phyloP scores from a whole-genome alignment of 2,797 vertebrate genomes.

The Sphenodon punctatus region DNA sequence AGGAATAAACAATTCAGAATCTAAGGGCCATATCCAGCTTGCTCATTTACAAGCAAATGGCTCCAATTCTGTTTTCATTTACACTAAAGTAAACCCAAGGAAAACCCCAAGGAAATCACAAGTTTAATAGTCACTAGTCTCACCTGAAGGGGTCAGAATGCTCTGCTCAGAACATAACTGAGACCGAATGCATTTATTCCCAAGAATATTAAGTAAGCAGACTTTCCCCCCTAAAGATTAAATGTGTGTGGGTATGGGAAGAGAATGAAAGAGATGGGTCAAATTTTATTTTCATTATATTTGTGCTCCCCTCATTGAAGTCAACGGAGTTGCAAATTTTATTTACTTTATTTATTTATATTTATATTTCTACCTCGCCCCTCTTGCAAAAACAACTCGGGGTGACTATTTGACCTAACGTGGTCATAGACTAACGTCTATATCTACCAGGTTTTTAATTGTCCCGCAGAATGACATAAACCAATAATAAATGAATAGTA shows the following conservation, averaged over 20 bases:
- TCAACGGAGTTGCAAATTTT: no score
- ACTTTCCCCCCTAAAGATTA: conserved; percentile 54
- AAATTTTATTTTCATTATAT: conserved; percentile 58
- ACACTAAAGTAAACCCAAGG: neutral
- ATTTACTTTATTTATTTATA: no score
- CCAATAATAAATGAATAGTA: conserved; percentile 63
- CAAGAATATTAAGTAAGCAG: conserved; percentile 18
- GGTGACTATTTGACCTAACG: conserved; percentile 59
- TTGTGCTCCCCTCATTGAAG: conserved; percentile 20
- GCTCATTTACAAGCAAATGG: neutral
- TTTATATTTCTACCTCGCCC: no score
- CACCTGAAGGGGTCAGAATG: no score
- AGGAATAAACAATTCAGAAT: neutral
- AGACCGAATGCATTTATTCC: conserved; percentile 47
- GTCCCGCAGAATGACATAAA: conserved; percentile 47
- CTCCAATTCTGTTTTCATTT: neutral
- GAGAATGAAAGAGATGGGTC: conserved; percentile 49
- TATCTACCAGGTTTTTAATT: conserved; percentile 56
- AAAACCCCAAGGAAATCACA: conserved; percentile 22
- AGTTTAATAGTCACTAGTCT: no score
- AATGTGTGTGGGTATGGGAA: conserved; percentile 59
- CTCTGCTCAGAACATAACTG: conserved; percentile 20
- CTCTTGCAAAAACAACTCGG: no score
- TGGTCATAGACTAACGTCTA: conserved; percentile 63
- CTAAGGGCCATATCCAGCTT: neutral